Base-by-base conservation (phyloP, 2,797 vertebrate genomes). In the Australoheros facetus region DNA sequence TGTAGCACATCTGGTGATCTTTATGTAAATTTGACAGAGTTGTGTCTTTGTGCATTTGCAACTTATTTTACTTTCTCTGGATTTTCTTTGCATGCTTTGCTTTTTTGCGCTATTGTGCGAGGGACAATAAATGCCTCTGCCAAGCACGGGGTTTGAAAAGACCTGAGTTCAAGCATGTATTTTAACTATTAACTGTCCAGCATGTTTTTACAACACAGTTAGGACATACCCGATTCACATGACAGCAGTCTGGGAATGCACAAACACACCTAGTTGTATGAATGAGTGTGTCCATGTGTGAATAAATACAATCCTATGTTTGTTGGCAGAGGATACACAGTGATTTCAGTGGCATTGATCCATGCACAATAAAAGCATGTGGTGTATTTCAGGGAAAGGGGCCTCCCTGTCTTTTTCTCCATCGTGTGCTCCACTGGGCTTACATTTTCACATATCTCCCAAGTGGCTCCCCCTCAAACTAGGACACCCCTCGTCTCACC, bases 1-100 rank as follows among this genome's bases (percentile, higher is more conserved):
- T 71, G 30, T 71, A 71, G 85, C 81, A 93, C 88, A 91, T 93
- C 90, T 94, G 92, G 84, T 82, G 83, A 83, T 87, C 78, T 87
- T 79, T 88, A 75, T 64, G 78, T 21, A 85, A 78, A 84, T 80
- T 16, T 89, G 84, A 87, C 76, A 90, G 79, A 75, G 26, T 21
- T 56, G 80, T 81, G 81, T 84, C 85, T 30, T 1, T 45, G 56
- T 77, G 76, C 56, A 23, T 62, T 45, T 3, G 56, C 10, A 34
- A 73, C 60, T 54, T 60, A 34, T 78, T 80, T 79, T 56, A 56
- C 76, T 34, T 69, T 14, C 56, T 56, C 77, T 5, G 1, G 3
- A 37, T 81, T 73, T 23, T 60, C 1, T 74, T 77, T 37, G 56
- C 69, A 71, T 59, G 82, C 77, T 88, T 34, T 73, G 11, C 62